Evolutionary conservation across 2,888 invertebrate species (phyloP), one percentile per base, ranked within the genome.

Genomic region (Hirtodrosophila histrioides): DNA sequence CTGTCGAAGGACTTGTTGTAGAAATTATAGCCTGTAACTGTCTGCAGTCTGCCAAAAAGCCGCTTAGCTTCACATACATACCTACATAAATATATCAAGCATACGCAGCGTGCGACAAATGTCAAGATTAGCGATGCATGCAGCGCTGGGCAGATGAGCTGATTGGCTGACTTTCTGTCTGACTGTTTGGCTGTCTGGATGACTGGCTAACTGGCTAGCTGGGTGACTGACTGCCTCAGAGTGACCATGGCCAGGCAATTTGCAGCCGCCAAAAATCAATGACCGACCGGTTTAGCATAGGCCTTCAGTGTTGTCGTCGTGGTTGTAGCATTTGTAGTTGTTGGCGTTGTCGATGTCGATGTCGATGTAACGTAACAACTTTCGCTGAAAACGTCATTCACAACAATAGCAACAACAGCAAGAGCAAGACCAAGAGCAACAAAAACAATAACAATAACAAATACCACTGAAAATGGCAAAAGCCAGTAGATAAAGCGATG

Each of bases 321-420:
- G 39, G 50, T 23, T n/a, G 58, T 11, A 27, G 49, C 35, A 33
- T 56, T 17, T 1, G 17, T 17, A 17, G 17, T 17, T 17, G 35
- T 36, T 46, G 71, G 48, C 40, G 36, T 35, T 50, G 66, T 55
- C 63, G 60, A 68, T 75, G 66, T 55, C 63, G 60, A 68, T 75
- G 85, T 69, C 86, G 81, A 85, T 68, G 81, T 84, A 84, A 86
- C 86, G 80, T 80, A 83, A 84, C 87, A 85, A 87, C 83, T 84
- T 84, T 84, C 83, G 87, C 83, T 85, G 77, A 82, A 17, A 83
- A 86, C 87, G 83, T 87, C 85, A 87, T 84, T 81, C 79, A 51
- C 72, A 76, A 60, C 62, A 75, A 60, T 70, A 61, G 27, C 71
- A 74, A 63, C 51, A 51, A 43, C 36, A 54, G 12, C 41, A 41